Evolutionary conservation across 2,888 invertebrate genomes (phyloP).

Genomic region (Hydropsyche betteni): DNA sequence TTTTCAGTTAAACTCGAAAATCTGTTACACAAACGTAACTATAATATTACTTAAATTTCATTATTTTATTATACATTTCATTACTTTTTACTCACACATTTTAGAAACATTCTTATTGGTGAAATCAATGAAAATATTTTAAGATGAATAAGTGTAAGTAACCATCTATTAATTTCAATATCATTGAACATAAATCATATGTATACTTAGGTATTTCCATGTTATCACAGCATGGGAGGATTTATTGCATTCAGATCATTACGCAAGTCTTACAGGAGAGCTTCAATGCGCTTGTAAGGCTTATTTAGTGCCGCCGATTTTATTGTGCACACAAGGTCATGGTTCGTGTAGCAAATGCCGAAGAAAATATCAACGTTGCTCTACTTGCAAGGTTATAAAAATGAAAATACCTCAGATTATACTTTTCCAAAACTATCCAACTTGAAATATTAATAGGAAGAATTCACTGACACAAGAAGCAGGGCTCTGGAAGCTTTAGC

Average conservation of each 20-base stretch:
- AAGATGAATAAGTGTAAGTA: constrained; percentile 18
- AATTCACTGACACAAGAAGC: constrained; percentile 65
- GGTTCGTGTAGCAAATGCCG: constrained; percentile 61
- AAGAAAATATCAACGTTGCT: constrained; percentile 40
- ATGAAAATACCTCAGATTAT: not conserved
- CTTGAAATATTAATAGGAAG: constrained; percentile 61
- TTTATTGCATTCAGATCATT: constrained; percentile 64
- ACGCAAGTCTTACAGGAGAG: constrained; percentile 63
- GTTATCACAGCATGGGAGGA: constrained; percentile 19
- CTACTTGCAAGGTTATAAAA: constrained; percentile 45
- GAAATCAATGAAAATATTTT: no score
- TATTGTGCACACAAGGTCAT: constrained; percentile 64
- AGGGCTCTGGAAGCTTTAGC: constrained; percentile 68
- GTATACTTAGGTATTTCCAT: not conserved
- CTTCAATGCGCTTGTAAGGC: constrained; percentile 63
- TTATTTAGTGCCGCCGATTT: constrained; percentile 65
- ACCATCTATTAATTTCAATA: not conserved
- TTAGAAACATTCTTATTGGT: no score
- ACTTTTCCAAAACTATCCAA: no score
- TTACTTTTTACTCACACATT: no score
- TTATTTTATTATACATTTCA: no score
- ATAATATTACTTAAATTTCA: no score
- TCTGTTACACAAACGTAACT: no score
- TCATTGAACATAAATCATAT: not conserved
- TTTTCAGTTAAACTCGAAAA: no score